Evolutionary conservation across 2,113 vertebrate species (phyloP).

Genomic region (Redunca redunca): DNA sequence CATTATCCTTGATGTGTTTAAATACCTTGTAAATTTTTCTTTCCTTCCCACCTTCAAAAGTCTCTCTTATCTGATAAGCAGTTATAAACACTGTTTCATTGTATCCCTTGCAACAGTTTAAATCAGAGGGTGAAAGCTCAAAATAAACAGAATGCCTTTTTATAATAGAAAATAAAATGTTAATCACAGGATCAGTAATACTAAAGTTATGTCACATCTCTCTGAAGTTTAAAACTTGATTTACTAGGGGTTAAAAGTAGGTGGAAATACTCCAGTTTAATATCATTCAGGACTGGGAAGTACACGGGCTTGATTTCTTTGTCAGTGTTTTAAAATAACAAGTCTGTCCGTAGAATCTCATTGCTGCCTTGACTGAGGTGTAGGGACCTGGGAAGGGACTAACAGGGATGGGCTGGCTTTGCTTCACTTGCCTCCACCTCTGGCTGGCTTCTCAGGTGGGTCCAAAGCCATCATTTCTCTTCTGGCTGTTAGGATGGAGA

Average conservation of each 20-base stretch:
- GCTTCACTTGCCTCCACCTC: neutral
- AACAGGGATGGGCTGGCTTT: neutral
- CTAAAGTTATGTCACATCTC: neutral
- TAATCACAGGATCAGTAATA: neutral
- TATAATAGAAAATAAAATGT: neutral
- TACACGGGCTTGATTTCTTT: neutral
- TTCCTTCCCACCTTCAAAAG: neutral
- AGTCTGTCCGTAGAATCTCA: neutral
- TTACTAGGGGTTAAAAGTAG: neutral
- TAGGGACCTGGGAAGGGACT: neutral
- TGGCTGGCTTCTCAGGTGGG: neutral
- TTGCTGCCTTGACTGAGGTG: neutral
- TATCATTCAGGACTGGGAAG: neutral
- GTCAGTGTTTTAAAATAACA: neutral
- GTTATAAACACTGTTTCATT: neutral
- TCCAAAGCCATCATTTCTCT: neutral
- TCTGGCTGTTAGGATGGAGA: too few species aligned
- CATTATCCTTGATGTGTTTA: neutral
- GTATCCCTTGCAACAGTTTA: neutral
- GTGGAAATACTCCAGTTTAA: neutral
- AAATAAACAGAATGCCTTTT: neutral
- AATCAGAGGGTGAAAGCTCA: neutral
- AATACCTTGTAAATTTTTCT: neutral
- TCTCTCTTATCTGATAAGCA: constrained; percentile 2
- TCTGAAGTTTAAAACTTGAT: neutral